Conservation (phyloP, 2,113 vertebrate genomes). For the Thinocorus orbignyianus region DNA sequence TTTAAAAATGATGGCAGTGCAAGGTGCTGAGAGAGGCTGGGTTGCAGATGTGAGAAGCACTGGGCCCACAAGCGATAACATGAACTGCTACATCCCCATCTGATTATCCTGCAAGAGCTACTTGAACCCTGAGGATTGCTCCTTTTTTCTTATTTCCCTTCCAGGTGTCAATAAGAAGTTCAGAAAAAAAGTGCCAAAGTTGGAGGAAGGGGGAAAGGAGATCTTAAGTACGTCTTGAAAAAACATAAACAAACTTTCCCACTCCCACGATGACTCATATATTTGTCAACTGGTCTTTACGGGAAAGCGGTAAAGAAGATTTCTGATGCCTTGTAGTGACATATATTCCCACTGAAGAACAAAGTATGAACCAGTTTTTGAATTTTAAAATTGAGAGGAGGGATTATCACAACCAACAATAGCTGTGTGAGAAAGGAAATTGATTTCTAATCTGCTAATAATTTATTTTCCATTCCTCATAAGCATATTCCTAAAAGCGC, state of each 20-base stretch:
- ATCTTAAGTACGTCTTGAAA: background rate
- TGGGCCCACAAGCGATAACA: background rate
- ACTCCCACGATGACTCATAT: background rate
- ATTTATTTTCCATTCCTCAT: background rate
- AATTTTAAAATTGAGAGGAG: background rate
- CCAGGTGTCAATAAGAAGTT: background rate
- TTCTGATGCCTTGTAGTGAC: background rate
- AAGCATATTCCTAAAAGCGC: background rate
- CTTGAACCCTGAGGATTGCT: accelerated
- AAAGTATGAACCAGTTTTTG: background rate
- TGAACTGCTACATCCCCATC: background rate
- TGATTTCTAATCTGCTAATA: background rate
- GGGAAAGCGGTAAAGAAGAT: background rate
- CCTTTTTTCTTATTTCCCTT: background rate
- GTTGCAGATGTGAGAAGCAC: background rate
- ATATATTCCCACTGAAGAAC: background rate
- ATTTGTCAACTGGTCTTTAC: background rate
- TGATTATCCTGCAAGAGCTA: background rate
- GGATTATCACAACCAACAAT: background rate
- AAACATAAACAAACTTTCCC: background rate
- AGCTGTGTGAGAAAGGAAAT: background rate
- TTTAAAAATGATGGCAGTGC: background rate
- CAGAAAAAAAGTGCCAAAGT: background rate
- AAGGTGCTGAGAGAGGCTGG: background rate
- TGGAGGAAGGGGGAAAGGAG: background rate